Conservation (phyloP, 2,888 invertebrate genomes). For the Nematopogon swammerdamellus region DNA sequence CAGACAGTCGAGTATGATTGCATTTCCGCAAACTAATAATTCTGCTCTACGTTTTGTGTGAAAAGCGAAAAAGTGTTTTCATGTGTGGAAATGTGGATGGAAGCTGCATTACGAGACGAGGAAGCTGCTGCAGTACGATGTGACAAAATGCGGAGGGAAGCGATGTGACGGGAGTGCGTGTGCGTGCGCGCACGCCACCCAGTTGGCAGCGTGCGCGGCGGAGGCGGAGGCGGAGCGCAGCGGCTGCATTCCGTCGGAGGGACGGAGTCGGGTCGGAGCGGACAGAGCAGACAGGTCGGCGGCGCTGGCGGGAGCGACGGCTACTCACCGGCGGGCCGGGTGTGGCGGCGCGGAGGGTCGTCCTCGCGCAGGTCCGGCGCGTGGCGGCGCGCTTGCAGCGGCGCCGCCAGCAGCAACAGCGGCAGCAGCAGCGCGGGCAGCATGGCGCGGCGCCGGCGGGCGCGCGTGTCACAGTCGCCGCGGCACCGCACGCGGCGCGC, state of each 20-base stretch:
- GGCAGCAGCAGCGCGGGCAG: slow-evolving; percentile 34
- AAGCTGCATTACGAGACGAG: too few relatives aligned
- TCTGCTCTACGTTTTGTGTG: too few relatives aligned
- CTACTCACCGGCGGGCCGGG: slow-evolving; percentile 65
- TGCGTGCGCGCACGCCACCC: not conserved
- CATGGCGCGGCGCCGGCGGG: slow-evolving; percentile 24
- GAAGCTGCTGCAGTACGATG: too few relatives aligned
- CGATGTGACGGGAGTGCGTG: not conserved
- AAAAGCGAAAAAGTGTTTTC: too few relatives aligned
- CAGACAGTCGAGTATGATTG: too few relatives aligned
- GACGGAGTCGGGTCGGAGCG: slow-evolving; percentile 5
- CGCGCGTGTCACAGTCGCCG: slow-evolving; percentile 30
- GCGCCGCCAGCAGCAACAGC: slow-evolving; percentile 34
- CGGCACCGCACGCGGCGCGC: slow-evolving; percentile 32
- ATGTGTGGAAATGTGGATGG: too few relatives aligned
- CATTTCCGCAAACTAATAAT: too few relatives aligned
- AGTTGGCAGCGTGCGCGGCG: not conserved
- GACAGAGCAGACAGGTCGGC: slow-evolving; percentile 10
- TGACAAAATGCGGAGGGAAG: not conserved
- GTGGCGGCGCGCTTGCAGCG: slow-evolving; percentile 49
- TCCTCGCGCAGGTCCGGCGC: slow-evolving; percentile 64
- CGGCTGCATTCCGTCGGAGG: not conserved
- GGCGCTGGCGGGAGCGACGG: slow-evolving; percentile 1
- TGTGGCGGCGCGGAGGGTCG: slow-evolving; percentile 62
- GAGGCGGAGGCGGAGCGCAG: not conserved